These are phyloP conservation scores for Lasioglossum lativentre DNA, from an alignment of 2,888 invertebrate genomes.

Conservation along the genomic window DNA sequence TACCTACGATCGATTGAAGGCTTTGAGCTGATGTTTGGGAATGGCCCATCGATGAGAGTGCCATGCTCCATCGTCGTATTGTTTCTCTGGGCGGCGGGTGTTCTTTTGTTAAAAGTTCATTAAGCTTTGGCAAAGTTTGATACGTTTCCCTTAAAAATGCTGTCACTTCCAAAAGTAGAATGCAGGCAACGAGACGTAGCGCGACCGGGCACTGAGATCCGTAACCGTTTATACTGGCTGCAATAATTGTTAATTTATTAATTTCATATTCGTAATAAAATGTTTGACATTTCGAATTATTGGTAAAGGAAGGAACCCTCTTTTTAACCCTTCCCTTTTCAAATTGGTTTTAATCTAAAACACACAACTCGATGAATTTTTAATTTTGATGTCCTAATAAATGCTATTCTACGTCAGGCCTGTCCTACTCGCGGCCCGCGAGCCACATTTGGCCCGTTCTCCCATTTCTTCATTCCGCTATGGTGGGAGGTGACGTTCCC, in stretches of 20 bases:
- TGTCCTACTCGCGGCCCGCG: too few relatives aligned
- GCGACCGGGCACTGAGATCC: conserved; percentile 95
- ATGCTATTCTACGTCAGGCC: neutral
- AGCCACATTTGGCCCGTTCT: too few relatives aligned
- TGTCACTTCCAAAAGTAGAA: conserved; percentile 98
- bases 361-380: neutral
- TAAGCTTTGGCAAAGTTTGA: conserved; percentile 92
- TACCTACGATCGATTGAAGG: conserved; percentile 94
- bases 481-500: too few relatives aligned
- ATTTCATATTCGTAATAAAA: neutral
- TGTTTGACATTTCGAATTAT: neutral
- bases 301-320: neutral
- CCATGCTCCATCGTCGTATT: conserved; percentile 97
- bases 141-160: conserved; percentile 98
- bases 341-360: neutral
- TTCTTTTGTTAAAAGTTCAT: conserved; percentile 90
- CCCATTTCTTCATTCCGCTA: too few relatives aligned
- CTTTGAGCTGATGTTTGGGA: conserved; percentile 97
- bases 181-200: conserved; percentile 96
- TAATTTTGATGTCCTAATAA: neutral
- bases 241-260: conserved; percentile 33
- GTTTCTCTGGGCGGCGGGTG: conserved; percentile 92
- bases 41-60: conserved; percentile 97
- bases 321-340: neutral
- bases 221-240: conserved; percentile 89